Evolutionary conservation across 2,797 vertebrate genomes (phyloP), one percentile per base, ranked within the genome.

Genomic region (Poeciliopsis infans): DNA sequence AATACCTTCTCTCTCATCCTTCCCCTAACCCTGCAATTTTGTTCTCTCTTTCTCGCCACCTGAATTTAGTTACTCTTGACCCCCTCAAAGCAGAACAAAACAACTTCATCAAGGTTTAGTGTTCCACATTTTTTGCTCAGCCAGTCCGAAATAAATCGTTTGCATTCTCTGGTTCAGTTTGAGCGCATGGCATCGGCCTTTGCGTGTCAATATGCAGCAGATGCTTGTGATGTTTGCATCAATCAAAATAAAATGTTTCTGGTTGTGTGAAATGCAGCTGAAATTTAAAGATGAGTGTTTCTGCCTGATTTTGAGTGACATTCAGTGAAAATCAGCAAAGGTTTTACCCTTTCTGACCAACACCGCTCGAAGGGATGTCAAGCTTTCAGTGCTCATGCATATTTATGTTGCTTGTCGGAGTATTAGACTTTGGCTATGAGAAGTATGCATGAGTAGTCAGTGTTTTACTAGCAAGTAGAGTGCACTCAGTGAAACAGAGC

Each of bases 111-210:
- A 79, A 64, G 85, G 81, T 85, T 86, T 83, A 72, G 89, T 80
- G 53, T 79, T 46, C 81, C 53, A 79, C 55, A 51, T 33, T 73
- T 77, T 87, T 83, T 84, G 84, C 85, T 76, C 15, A 78, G 79
- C 79, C 80, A 25, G 86, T 87, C 87, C 87, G 86, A 82, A 91
- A 86, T 87, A 71, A 78, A 85, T 80, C 85, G 84, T 94, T 93
- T 92, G 88, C 87, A 86, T 91, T 88, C 74, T 90, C 80, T 70
- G 81, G 76, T 81, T 41, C 55, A 86, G 82, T 76, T 75, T 45
- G 76, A 87, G 84, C 85, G 94, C 95, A 96, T 95, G 88, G 91
- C 92, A 94, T 94, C 93, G 89, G 91, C 93, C 91, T 94, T 78
- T 91, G 89, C 89, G 85, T 92, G 94, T 95, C 91, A 92, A 75